Evolutionary conservation across 2,888 invertebrate genomes (phyloP).

Genomic region (Euphydryas editha): DNA sequence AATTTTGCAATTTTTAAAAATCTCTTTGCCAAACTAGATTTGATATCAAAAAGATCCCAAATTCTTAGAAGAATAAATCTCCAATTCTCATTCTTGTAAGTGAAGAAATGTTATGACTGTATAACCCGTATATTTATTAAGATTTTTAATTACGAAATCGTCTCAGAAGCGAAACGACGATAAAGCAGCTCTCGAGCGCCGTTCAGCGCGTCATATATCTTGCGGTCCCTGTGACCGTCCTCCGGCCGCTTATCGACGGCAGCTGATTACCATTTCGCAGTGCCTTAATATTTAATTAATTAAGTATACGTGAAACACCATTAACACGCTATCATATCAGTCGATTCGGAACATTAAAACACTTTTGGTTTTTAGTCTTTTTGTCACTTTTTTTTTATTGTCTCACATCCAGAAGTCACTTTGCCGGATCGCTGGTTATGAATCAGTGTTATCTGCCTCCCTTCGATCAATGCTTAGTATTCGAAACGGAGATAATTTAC

Average conservation of each 20-base stretch:
- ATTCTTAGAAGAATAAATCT: background rate
- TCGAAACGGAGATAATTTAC: conserved; percentile 32
- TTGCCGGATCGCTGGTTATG: conserved; percentile 39
- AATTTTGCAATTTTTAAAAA: background rate
- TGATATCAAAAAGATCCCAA: background rate
- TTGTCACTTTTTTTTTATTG: conserved; percentile 27
- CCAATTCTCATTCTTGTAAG: background rate
- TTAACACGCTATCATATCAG: conserved; percentile 59
- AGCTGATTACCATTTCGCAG: conserved; percentile 54
- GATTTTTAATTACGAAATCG: conserved; percentile 13
- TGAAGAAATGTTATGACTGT: conserved; percentile 3
- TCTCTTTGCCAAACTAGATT: background rate
- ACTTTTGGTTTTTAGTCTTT: conserved; percentile 42
- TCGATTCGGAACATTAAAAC: conserved; percentile 45
- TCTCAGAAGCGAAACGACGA: conserved; percentile 4
- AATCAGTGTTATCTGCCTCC: conserved; percentile 37
- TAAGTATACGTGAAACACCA: conserved; percentile 54
- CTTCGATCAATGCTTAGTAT: conserved; percentile 31
- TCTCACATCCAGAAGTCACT: conserved; percentile 32
- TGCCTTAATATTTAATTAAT: conserved; percentile 62
- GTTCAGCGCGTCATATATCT: conserved; percentile 20
- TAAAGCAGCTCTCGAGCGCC: conserved; percentile 18
- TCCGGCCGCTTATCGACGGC: conserved; percentile 42
- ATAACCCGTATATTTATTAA: conserved; percentile 9
- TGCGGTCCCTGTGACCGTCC: conserved; percentile 6